Conservation (phyloP, 2,113 vertebrate species). For the Hippocampus abdominalis region DNA sequence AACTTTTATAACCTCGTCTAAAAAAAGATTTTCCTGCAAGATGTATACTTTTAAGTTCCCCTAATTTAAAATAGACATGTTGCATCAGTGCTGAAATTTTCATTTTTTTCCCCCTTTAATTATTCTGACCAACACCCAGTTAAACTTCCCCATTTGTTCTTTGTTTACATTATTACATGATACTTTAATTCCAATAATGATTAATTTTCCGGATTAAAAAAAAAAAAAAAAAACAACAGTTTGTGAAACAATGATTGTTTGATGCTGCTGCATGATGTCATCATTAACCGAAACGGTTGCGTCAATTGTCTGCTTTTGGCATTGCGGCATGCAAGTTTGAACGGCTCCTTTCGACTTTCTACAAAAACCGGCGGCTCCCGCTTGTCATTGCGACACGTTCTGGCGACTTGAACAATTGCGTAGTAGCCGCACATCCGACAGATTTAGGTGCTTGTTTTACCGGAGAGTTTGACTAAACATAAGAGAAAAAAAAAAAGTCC, state of each 20-base stretch:
- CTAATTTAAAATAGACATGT: conserved; percentile 24
- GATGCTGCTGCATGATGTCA: conserved; percentile 1
- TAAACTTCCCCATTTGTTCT: background rate
- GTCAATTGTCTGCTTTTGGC: background rate
- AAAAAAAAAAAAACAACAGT: background rate
- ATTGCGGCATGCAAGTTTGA: background rate
- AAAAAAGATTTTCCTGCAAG: conserved; percentile 25
- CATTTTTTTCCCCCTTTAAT: background rate
- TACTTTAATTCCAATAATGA: background rate
- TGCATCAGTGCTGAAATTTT: conserved; percentile 12
- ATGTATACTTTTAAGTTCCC: conserved; percentile 12
- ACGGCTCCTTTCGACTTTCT: background rate
- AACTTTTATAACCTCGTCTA: conserved; percentile 24
- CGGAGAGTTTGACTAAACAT: background rate
- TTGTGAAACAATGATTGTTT: background rate
- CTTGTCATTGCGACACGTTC: background rate
- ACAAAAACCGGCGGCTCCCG: background rate
- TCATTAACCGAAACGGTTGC: background rate
- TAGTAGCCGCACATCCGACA: background rate
- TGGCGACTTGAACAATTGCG: background rate
- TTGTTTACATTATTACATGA: background rate
- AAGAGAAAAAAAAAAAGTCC: background rate
- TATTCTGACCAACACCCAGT: background rate
- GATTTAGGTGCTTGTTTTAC: background rate
- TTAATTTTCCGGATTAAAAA: background rate